Conservation (phyloP, 2,888 invertebrate species). For the Tetramorium bicarinatum region DNA sequence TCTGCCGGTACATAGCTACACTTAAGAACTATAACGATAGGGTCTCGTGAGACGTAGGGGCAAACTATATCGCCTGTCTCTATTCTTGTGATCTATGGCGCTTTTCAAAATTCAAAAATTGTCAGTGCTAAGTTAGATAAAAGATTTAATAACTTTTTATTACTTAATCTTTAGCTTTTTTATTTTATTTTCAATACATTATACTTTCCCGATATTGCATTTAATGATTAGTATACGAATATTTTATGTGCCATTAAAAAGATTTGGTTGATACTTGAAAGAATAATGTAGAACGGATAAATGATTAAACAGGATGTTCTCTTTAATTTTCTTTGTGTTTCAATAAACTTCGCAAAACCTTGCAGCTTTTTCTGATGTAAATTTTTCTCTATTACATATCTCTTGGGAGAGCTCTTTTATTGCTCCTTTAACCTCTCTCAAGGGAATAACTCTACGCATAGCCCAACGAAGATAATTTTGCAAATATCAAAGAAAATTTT, state of each 20-base stretch:
- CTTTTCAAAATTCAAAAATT: slow-evolving; percentile 21
- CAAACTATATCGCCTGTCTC: neutral
- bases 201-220: neutral
- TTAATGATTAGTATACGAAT: slow-evolving; percentile 1
- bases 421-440: slow-evolving; percentile 2
- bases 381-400: slow-evolving; percentile 15
- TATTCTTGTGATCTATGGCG: neutral
- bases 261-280: neutral
- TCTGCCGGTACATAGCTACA: slow-evolving; percentile 22
- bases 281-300: neutral
- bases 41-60: slow-evolving; percentile 2
- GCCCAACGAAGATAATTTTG: slow-evolving; percentile 26
- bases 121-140: too few relatives aligned
- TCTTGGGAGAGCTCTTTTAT: slow-evolving; percentile 3
- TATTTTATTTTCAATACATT: neutral
- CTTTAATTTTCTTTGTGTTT: slow-evolving; percentile 13
- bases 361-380: slow-evolving; percentile 17
- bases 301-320: slow-evolving; percentile 33
- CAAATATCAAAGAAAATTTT: slow-evolving; percentile 43
- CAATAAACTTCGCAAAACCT: slow-evolving; percentile 20
- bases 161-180: neutral
- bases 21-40: slow-evolving; percentile 19
- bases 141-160: neutral
- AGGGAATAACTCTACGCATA: slow-evolving; percentile 27
- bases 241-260: neutral